Conservation (phyloP, 2,888 invertebrate genomes). For the Uloborus plumipes region DNA sequence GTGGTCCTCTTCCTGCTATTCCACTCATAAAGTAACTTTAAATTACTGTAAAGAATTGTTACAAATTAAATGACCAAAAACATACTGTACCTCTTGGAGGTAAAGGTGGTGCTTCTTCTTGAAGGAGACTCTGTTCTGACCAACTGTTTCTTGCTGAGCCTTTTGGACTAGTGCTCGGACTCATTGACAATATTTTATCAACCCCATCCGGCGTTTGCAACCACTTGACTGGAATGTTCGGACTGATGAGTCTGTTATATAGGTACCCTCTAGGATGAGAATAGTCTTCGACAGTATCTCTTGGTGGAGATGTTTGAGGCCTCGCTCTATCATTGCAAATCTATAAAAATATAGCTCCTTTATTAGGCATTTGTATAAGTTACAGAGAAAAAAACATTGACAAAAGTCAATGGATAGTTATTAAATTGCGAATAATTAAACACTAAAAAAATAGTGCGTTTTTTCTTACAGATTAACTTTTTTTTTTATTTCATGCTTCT, state of each 20-base stretch:
- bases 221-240: constrained; percentile 58
- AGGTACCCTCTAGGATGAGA: constrained; percentile 56
- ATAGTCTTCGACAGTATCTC: constrained; percentile 52
- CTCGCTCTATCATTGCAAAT: constrained; percentile 46
- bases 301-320: constrained; percentile 51
- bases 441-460: too few relatives aligned
- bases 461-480: too few relatives aligned
- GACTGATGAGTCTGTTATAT: constrained; percentile 49
- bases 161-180: constrained; percentile 43
- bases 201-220: constrained; percentile 51
- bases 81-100: constrained; percentile 53
- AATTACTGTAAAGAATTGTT: too few relatives aligned
- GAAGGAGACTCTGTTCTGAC: constrained; percentile 58
- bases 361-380: neutral
- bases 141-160: constrained; percentile 60
- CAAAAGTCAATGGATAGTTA: too few relatives aligned
- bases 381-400: neutral
- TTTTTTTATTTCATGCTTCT: too few relatives aligned
- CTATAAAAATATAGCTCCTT: constrained; percentile 3
- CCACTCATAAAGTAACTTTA: too few relatives aligned
- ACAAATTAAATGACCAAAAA: too few relatives aligned
- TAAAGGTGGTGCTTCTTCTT: constrained; percentile 61
- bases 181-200: constrained; percentile 21
- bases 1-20: too few relatives aligned
- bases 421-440: too few relatives aligned